Evolutionary conservation across 2,888 invertebrate genomes (phyloP).

Genomic region (Apeira syringaria): DNA sequence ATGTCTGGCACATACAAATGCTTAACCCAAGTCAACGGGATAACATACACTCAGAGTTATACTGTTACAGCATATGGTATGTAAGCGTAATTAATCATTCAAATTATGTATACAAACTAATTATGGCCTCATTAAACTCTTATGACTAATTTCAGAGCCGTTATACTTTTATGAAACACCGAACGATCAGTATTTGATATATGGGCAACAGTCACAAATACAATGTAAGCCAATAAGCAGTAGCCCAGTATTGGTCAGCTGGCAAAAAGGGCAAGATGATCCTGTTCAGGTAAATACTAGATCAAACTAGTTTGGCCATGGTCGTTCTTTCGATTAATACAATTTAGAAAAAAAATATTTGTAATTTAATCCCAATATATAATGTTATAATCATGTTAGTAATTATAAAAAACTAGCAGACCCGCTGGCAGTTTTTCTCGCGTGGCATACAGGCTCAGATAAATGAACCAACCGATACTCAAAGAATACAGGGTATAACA

Average conservation of each 20-base stretch:
- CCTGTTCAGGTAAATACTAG: slow-evolving; percentile 37
- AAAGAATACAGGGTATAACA: too few relatives aligned
- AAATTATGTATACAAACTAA: slow-evolving; percentile 9
- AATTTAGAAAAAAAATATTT: too few relatives aligned
- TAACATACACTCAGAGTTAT: slow-evolving; percentile 39
- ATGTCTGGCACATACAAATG: slow-evolving; percentile 64
- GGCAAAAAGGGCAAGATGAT: slow-evolving; percentile 50
- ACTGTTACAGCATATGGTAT: slow-evolving; percentile 61
- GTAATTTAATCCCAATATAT: too few relatives aligned
- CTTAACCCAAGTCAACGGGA: slow-evolving; percentile 46
- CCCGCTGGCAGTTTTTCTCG: too few relatives aligned
- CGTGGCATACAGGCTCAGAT: too few relatives aligned
- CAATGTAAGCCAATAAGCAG: slow-evolving; percentile 57
- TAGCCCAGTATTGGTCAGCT: slow-evolving; percentile 45
- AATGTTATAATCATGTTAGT: too few relatives aligned
- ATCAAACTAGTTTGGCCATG: too few relatives aligned
- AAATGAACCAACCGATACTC: too few relatives aligned
- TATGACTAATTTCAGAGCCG: slow-evolving; percentile 46
- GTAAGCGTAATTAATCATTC: slow-evolving; percentile 23
- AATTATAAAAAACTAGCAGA: too few relatives aligned
- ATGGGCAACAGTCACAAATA: slow-evolving; percentile 50
- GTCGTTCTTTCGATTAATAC: too few relatives aligned
- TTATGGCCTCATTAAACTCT: slow-evolving; percentile 3
- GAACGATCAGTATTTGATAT: slow-evolving; percentile 47
- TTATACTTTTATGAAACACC: slow-evolving; percentile 48